Evolutionary conservation across 2,888 invertebrate genomes (phyloP), one percentile per base, ranked within the genome.

Genomic region (Augiades crinisus): DNA sequence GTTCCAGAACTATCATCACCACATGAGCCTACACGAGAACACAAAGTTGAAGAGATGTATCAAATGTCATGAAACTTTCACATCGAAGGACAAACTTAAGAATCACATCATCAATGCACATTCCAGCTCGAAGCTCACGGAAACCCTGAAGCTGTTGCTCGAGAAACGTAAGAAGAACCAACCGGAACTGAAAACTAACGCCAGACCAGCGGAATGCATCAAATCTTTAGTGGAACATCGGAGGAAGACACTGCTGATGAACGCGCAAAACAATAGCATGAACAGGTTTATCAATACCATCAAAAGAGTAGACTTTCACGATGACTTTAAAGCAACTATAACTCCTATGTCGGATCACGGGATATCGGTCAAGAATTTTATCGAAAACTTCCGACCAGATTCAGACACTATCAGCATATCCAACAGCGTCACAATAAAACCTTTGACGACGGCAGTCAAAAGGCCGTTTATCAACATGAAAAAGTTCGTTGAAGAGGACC

Each of bases 381-480:
- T 86, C 1, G 86, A 87, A 54, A 83, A 68, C 14, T 88, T 88
- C 38, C 74, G 67, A 0, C 88, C 88, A 0, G 84, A 84, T 3
- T 47, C 4, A 0, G 67, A 68, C 2, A 12, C 37, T 0, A 56
- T 58, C 0, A 33, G 37, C 2, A 41, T 61, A 17, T 53, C 53
- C 0, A 54, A 45, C n/a, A 58, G 53, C 0, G 60, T 81, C 0
- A 63, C 66, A 0, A 54, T 84, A 0, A 78, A 63, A 46, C 10
- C 56, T 1, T 61, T 71, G 0, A 22, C 27, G 0, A 53, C 53
- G 0, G 4, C 19, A 3, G 21, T 43, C 0, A 68, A 41, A 45
- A 27, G 64, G 21, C 64, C 78, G 0, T 1, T 44, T 0, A 85
- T 88, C 13, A 78, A 75, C 61, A 55, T 88, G 60, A 75, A 59